Base-by-base conservation (phyloP, 2,888 invertebrate species). In the Eremobia ochroleuca region DNA sequence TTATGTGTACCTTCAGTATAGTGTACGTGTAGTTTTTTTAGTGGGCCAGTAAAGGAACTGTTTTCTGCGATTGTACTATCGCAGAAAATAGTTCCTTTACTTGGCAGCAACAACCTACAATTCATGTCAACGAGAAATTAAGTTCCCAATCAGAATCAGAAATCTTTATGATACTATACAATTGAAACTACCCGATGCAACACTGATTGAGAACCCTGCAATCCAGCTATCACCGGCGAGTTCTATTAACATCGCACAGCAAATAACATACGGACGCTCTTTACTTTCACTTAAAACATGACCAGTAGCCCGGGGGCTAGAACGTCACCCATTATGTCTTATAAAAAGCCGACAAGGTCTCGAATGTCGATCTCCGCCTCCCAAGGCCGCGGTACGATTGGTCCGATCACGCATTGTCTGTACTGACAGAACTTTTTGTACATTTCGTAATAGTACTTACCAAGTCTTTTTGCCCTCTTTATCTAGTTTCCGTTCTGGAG, bases 331-430 rank as follows among this genome's bases (percentile, higher is more conserved):
- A 87, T 88, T 89, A 90, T 89, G 52, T 82, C 85, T 85, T 76
- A 85, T 86, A 90, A 91, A 92, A 91, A 92, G 83, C 83, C 86
- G 76, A 77, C 94, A 94, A 94, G 94, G 94, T 92, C 91, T 91
- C 75, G 82, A 85, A 88, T 86, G 90, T 90, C 88, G 83, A 90
- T 89, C 90, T 90, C 90, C 87, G 90, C 70, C 81, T 81, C 70
- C 87, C 93, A 94, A 94, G 94, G 94, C 89, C 93, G 90, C 66
- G 81, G 76, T 77, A 79, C 85, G 89, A 92, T 88, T 65, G 81
- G 76, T 77, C 80, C 85, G 89, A 92, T 88, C 92, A 91, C 89
- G 92, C 89, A 90, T 91, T 92, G 91, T 92, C 84, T 80, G 83
- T 71, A 74, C 82, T 75, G 76, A 76, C 76, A 59, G 68, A 68